Conservation (phyloP, 2,888 invertebrate genomes). For the Arge pagana region DNA sequence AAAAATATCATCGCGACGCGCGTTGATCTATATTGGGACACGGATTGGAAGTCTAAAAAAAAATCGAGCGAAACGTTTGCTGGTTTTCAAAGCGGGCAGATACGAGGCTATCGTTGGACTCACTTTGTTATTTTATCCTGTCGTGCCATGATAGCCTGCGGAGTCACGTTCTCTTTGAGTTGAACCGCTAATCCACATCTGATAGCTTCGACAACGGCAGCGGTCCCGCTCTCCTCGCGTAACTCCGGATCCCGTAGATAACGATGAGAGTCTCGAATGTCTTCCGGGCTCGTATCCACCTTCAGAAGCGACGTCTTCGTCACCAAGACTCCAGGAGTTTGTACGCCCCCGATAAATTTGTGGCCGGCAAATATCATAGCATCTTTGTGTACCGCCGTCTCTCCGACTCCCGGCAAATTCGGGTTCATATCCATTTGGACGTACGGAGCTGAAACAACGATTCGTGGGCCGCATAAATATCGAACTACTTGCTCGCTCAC, state of each 20-base stretch:
- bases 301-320: constrained; percentile 62
- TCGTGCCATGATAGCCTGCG: constrained; percentile 71
- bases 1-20: no score
- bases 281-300: constrained; percentile 51
- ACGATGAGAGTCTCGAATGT: constrained; percentile 53
- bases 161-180: constrained; percentile 79
- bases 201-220: constrained; percentile 80
- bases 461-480: no score
- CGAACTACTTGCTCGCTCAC: no score
- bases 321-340: constrained; percentile 74
- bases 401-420: constrained; percentile 69
- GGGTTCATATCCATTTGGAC: constrained; percentile 86
- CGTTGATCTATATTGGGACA: no score
- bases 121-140: constrained; percentile 78
- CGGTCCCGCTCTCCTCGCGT: constrained; percentile 77
- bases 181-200: constrained; percentile 86
- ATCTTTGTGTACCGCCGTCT: constrained; percentile 79
- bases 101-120: no score
- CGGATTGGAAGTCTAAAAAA: not conserved
- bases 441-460: constrained; percentile 69
- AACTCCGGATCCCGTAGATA: constrained; percentile 64
- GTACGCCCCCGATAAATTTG: constrained; percentile 89
- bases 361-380: constrained; percentile 88
- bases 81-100: no score
- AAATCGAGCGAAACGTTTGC: no score